Base-by-base conservation (phyloP, 2,797 vertebrate species). In the Hoplostethus mediterraneus region DNA sequence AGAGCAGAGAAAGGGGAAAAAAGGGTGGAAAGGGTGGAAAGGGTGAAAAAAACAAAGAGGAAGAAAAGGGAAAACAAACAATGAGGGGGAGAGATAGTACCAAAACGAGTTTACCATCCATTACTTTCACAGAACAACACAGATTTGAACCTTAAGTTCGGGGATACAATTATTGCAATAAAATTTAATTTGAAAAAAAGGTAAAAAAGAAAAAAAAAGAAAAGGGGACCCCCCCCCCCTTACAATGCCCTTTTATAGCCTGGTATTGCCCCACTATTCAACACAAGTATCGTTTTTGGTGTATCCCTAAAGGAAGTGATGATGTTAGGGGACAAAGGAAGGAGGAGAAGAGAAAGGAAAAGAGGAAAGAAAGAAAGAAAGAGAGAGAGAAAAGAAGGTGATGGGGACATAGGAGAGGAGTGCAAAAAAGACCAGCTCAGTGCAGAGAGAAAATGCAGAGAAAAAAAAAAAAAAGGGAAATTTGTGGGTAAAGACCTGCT, bases 401-500 rank as follows among this genome's bases (percentile, higher is more conserved):
- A 70, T n/a, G 13, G 58, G 82, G 79, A 33, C 14, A 73, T 76
- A 66, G 82, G 76, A 74, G 80, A 85, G 67, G 74, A 70, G 82
- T 88, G 87, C 83, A 87, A 82, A 68, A 85, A 79, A 21, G 89
- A 82, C 86, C 88, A 94, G 94, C 91, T 86, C 83, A 82, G 90
- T 90, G 93, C 92, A 93, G 77, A 90, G 86, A 89, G 73, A 87
- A 89, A 90, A 94, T 92, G 92, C 87, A 94, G 79, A 84, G 84
- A 55, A 85, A 78, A 75, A 36, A 62, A 36, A 62, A 81, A 75
- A 73, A 21, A 1, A 21, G 21, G 88, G 84, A 87, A 88, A 89
- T 77, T 91, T 86, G 86, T 92, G 91, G 90, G 92, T 94, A 95
- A 93, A 95, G 93, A 95, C 95, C 95, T 95, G 95, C 94, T 95